Base-by-base conservation (phyloP, 23 tunicate species). In the Corella eumyota region DNA sequence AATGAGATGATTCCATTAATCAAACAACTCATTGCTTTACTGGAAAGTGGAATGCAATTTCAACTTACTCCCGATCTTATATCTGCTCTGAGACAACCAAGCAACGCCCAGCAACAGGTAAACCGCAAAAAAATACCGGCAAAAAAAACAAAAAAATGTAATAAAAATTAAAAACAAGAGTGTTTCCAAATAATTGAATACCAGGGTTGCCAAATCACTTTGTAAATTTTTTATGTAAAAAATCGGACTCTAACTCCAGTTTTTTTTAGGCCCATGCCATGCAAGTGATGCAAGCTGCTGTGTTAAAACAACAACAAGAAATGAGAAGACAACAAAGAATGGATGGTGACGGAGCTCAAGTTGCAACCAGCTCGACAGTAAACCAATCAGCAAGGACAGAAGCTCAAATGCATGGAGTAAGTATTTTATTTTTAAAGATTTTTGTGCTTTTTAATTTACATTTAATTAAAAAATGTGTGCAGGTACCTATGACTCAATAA, bases 21-120 rank as follows among this genome's bases (percentile, higher is more conserved):
- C 66, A 75, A 76, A 34, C 81, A 91, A 44, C 75, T 91, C 32
- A 69, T 76, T 30, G 75, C 79, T 32, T 33, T 75, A 52, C 86
- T 91, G 0, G 98, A 82, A 46, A 71, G 77, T 51, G 85, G 85
- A 30, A 72, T 81, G 64, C 68, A 68, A 37, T 81, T 91, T 71
- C 79, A 91, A 59, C 81, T 91, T n/a, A 72, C 98, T 19, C 88
- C 92, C 19, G 93, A 91, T 36, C 68, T 91, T 62, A 32, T 90
- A 65, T 65, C 76, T 36, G 81, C 60, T 19, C 50, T 90, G 36
- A 70, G 66, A 35, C 74, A 85, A 28, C 82, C 95, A 4, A 78
- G 62, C 30, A 45, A 68, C 6, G 77, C 90, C 19, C 90, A 80
- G 52, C 90, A 80, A 47, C 90, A 80, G 73, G 90, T 80, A 31